These are phyloP conservation scores for Criorhina ranunculi DNA, from an alignment of 2,888 invertebrate species.

Conservation along the genomic window DNA sequence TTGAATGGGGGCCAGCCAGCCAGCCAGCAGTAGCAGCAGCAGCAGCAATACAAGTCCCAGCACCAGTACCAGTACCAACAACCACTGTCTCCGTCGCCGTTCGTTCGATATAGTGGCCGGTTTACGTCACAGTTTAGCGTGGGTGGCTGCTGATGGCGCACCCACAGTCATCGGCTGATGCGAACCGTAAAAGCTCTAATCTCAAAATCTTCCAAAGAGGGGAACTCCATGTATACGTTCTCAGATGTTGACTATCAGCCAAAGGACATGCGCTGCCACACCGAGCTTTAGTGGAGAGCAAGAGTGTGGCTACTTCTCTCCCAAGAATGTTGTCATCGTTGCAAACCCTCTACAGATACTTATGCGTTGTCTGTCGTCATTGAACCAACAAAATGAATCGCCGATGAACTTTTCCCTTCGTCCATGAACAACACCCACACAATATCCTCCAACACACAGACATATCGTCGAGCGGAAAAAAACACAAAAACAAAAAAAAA, in stretches of 20 bases:
- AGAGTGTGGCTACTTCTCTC: slow-evolving; percentile 23
- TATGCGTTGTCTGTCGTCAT: slow-evolving; percentile 70
- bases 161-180: slow-evolving; percentile 80
- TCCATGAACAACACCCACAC: slow-evolving; percentile 69
- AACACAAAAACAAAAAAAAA: slow-evolving; percentile 10
- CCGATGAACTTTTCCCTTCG: slow-evolving; percentile 67
- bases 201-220: slow-evolving; percentile 12
- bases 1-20: slow-evolving; percentile 66
- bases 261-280: slow-evolving; percentile 62
- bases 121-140: slow-evolving; percentile 85
- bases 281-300: slow-evolving; percentile 46
- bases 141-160: slow-evolving; percentile 84
- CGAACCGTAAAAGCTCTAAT: slow-evolving; percentile 72
- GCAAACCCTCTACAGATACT: slow-evolving; percentile 62
- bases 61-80: slow-evolving; percentile 23
- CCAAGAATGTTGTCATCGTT: slow-evolving; percentile 71
- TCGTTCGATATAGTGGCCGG: slow-evolving; percentile 76
- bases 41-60: background rate
- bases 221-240: slow-evolving; percentile 31
- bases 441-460: slow-evolving; percentile 36
- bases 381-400: slow-evolving; percentile 56
- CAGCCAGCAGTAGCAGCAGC: slow-evolving; percentile 16
- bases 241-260: slow-evolving; percentile 53
- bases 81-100: slow-evolving; percentile 34
- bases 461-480: slow-evolving; percentile 2